Evolutionary conservation across 2,888 invertebrate genomes (phyloP).

Genomic region (Sphinx pinastri): DNA sequence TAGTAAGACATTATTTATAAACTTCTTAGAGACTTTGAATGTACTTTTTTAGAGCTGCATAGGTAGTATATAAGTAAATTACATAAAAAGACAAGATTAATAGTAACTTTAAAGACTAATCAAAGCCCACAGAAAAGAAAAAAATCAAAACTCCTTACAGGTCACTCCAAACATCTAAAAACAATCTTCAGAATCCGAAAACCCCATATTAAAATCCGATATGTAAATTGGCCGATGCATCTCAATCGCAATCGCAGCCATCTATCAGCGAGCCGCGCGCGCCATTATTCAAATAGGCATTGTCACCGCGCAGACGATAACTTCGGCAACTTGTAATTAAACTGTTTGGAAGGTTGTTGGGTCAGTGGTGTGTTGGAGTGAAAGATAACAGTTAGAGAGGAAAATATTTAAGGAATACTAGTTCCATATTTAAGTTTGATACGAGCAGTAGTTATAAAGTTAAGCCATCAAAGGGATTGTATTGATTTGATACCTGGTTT

Average conservation of each 20-base stretch:
- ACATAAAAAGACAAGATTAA: no score
- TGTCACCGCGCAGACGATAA: slow-evolving; percentile 49
- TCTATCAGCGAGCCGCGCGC: slow-evolving; percentile 37
- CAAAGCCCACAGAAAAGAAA: no score
- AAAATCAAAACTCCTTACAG: not conserved
- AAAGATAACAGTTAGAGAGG: not conserved
- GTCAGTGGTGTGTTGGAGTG: not conserved
- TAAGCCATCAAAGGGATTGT: no score
- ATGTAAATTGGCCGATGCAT: slow-evolving; percentile 22
- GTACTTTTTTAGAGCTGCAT: no score
- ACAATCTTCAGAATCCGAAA: not conserved
- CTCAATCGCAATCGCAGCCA: slow-evolving; percentile 33
- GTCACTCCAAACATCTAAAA: not conserved
- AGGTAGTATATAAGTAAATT: no score
- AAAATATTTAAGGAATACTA: no score
- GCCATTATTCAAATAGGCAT: slow-evolving; percentile 69
- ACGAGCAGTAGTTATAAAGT: no score
- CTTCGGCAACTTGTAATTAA: slow-evolving; percentile 8
- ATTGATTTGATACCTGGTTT: no score
- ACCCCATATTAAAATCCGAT: slow-evolving; percentile 6
- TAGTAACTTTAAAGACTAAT: no score
- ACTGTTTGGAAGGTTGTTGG: not conserved
- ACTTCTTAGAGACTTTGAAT: no score
- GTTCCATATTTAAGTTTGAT: no score
- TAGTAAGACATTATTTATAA: no score